Conservation (phyloP, 1,140 invertebrate genomes). For the Drosophila arawakana region DNA sequence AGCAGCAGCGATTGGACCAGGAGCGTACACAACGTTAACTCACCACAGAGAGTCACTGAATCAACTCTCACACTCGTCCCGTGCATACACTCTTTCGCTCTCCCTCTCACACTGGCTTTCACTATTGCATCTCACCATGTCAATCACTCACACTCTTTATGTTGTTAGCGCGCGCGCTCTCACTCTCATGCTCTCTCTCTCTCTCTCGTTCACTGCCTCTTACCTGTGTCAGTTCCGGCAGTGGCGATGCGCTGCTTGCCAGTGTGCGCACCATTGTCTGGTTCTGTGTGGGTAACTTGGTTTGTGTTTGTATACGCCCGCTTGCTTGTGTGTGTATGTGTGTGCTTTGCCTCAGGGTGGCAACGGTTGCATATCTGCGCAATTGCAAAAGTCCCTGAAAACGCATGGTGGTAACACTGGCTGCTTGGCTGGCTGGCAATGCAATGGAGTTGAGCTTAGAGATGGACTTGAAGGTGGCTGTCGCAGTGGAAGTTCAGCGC, state of each 20-base stretch:
- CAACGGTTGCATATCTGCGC: conserved; percentile 68
- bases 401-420: conserved; percentile 46
- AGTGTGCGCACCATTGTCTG: conserved; percentile 57
- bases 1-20: conserved; percentile 38
- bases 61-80: neutral
- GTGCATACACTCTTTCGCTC: neutral
- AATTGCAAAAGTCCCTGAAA: conserved; percentile 66
- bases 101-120: neutral
- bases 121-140: neutral
- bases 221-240: conserved; percentile 71
- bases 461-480: neutral
- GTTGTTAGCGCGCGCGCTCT: neutral
- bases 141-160: conserved; percentile 2
- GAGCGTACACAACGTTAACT: conserved; percentile 23
- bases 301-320: conserved; percentile 8
- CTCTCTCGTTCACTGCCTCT: conserved; percentile 10
- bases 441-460: neutral
- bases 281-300: neutral
- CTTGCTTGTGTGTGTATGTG: conserved; percentile 13
- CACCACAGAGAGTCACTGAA: conserved; percentile 20
- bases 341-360: conserved; percentile 51
- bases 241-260: conserved; percentile 66
- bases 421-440: neutral
- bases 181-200: neutral
- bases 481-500: no score